phyloP scores from a whole-genome alignment of 2,113 vertebrate genomes.

The Orycteropus afer region DNA sequence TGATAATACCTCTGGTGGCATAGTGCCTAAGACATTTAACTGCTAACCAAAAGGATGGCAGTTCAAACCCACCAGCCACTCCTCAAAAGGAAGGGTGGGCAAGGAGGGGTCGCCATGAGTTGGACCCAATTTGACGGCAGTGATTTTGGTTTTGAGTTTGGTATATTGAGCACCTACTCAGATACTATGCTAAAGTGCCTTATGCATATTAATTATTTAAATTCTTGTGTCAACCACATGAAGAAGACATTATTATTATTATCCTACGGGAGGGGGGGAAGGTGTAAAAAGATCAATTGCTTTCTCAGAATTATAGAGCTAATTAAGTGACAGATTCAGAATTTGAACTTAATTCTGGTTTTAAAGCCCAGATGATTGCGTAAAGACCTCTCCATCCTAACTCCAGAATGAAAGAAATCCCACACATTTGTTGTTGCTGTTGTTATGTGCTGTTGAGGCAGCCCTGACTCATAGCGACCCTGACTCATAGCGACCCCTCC shows the following conservation, averaged over 20 bases:
- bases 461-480: too few relatives aligned
- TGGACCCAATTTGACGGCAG: too few relatives aligned
- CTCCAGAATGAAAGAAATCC: background rate
- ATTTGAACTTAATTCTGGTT: background rate
- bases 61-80: too few relatives aligned
- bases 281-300: background rate
- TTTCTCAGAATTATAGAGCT: background rate
- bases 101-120: too few relatives aligned
- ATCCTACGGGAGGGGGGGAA: background rate
- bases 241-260: background rate
- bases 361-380: background rate
- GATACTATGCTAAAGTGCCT: background rate
- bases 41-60: too few relatives aligned
- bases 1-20: background rate
- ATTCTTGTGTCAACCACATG: background rate
- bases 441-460: too few relatives aligned
- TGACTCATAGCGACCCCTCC: too few relatives aligned
- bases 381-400: background rate
- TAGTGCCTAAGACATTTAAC: too few relatives aligned
- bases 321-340: background rate
- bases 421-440: rapidly evolving
- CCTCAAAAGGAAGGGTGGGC: too few relatives aligned
- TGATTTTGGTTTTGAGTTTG: too few relatives aligned
- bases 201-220: background rate
- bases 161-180: background rate